Percentiles rank a stretch among this genome's conserved stretches.
Evolutionary conservation across 2,113 vertebrate species (phyloP).

Genomic region (Bucco capensis): DNA sequence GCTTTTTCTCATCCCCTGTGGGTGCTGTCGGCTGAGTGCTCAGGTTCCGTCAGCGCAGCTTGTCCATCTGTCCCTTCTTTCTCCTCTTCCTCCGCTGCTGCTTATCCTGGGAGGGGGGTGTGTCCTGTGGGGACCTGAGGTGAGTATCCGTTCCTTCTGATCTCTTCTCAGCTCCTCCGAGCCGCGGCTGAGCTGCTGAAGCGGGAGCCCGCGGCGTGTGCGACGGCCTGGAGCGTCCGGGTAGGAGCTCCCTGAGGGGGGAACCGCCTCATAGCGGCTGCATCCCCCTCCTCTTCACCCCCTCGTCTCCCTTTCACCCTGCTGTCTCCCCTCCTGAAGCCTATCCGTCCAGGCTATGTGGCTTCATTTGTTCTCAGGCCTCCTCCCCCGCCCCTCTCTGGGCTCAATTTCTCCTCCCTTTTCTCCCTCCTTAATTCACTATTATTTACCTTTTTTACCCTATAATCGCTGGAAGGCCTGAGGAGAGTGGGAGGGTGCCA

Average conservation of each 20-base stretch:
- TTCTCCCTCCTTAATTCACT: background rate
- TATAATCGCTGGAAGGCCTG: background rate
- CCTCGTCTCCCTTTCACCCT: background rate
- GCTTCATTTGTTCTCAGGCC: background rate
- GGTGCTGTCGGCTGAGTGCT: accelerated
- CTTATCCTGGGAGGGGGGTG: background rate
- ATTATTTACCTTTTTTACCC: background rate
- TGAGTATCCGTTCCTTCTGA: background rate
- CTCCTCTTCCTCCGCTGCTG: accelerated
- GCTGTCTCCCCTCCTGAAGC: background rate
- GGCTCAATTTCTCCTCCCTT: background rate
- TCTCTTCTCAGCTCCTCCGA: too few species aligned
- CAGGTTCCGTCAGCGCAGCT: background rate
- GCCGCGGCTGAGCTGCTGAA: accelerated
- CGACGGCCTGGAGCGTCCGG: background rate
- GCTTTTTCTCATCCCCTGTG: background rate
- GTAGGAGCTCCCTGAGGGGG: background rate
- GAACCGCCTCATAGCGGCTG: too few species aligned
- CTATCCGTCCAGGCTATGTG: background rate
- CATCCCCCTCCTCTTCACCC: accelerated
- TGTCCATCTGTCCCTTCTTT: too few species aligned
- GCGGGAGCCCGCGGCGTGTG: background rate
- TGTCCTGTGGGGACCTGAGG: background rate
- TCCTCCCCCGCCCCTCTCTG: background rate
- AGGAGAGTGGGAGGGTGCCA: background rate